These are phyloP conservation scores for Gobius niger DNA, from an alignment of 2,113 vertebrate genomes.

Conservation along the genomic window DNA sequence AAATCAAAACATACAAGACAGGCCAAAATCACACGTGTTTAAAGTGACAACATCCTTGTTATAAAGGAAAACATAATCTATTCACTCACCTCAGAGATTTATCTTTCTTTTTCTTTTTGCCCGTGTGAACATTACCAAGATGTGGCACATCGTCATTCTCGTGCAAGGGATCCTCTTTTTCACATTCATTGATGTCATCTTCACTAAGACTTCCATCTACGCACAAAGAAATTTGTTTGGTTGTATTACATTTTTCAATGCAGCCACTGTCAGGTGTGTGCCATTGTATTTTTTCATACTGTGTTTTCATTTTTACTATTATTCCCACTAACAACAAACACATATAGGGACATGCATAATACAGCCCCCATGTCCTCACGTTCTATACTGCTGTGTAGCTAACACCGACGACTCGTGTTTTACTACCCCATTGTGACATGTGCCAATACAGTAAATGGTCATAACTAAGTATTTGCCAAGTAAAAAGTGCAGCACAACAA, in stretches of 20 bases:
- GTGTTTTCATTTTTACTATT: no score
- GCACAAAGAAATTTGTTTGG: neutral
- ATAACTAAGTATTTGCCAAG: neutral
- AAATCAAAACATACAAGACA: neutral
- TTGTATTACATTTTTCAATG: no score
- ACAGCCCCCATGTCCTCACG: no score
- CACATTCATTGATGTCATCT: conserved; percentile 89
- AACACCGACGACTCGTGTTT: no score
- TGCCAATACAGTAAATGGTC: neutral
- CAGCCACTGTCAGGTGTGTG: no score
- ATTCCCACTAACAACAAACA: no score
- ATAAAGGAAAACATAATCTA: neutral
- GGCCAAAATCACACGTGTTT: neutral
- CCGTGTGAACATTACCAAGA: conserved; percentile 58
- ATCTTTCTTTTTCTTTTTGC: conserved; percentile 67
- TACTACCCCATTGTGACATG: neutral
- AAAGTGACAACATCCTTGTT: neutral
- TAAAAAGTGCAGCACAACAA: neutral
- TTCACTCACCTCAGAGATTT: conserved; percentile 73
- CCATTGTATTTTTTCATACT: no score
- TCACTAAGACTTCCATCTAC: conserved; percentile 92
- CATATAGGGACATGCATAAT: no score
- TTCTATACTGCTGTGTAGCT: no score
- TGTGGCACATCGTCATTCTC: conserved; percentile 72
- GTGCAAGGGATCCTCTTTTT: conserved; percentile 79